A percentile compares a stretch with the other conserved stretches of the same genome.
Conservation (phyloP, 2,888 invertebrate genomes). For the Meiosimyza decipiens region DNA sequence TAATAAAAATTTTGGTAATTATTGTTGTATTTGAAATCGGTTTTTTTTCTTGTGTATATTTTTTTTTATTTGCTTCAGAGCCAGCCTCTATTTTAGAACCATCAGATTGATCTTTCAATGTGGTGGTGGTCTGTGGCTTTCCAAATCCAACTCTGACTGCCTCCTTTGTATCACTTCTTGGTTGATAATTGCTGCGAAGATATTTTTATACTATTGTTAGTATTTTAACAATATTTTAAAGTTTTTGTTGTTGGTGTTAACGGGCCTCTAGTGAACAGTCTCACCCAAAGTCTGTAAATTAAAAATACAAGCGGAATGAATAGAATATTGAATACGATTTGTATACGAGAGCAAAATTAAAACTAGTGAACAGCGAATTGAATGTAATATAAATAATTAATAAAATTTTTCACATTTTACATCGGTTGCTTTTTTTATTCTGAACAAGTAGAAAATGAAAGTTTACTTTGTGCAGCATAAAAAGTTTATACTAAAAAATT, state of each 20-base stretch:
- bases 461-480: slow-evolving; percentile 11
- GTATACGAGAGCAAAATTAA: slow-evolving; percentile 22
- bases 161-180: neutral
- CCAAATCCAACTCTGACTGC: slow-evolving; percentile 12
- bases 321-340: slow-evolving; percentile 16
- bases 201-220: slow-evolving; percentile 43
- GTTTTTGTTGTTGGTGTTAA: slow-evolving; percentile 10
- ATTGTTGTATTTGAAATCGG: slow-evolving; percentile 42
- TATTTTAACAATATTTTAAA: slow-evolving; percentile 39
- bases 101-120: neutral
- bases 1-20: slow-evolving; percentile 37
- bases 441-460: slow-evolving; percentile 26
- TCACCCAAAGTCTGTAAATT: slow-evolving; percentile 57
- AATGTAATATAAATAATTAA: slow-evolving; percentile 5
- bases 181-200: slow-evolving; percentile 21
- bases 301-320: slow-evolving; percentile 28
- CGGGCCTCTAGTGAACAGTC: slow-evolving; percentile 56
- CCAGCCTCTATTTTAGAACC: slow-evolving; percentile 1
- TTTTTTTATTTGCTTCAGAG: slow-evolving; percentile 16
- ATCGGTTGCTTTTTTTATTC: slow-evolving; percentile 13
- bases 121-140: slow-evolving; percentile 5
- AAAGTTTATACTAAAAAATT: slow-evolving; percentile 3
- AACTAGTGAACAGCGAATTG: slow-evolving; percentile 17
- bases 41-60: slow-evolving; percentile 24
- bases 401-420: slow-evolving; percentile 23